A percentile compares a stretch with the other conserved stretches of the same genome.
Evolutionary conservation across 2,888 invertebrate species (phyloP).

Genomic region (Arge pagana): DNA sequence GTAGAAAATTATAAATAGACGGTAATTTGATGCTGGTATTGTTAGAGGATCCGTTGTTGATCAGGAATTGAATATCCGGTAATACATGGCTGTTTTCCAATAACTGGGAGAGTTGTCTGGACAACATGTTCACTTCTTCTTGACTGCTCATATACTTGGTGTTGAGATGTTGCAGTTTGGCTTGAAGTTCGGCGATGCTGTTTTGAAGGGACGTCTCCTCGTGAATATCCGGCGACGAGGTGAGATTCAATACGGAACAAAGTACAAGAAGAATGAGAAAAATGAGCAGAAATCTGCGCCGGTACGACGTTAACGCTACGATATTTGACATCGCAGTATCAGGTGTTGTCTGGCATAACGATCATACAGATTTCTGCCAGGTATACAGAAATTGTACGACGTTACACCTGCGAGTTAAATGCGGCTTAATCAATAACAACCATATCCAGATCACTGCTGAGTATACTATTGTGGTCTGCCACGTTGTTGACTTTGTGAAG

Average conservation of each 20-base stretch:
- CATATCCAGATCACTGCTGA: too few relatives aligned
- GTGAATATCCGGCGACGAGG: constrained; percentile 45
- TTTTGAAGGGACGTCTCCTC: constrained; percentile 49
- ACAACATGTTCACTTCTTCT: constrained; percentile 74
- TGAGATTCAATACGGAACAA: constrained; percentile 47
- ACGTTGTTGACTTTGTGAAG: too few relatives aligned
- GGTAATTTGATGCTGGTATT: constrained; percentile 68
- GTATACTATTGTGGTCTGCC: too few relatives aligned
- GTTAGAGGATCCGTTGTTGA: constrained; percentile 56
- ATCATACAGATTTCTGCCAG: too few relatives aligned
- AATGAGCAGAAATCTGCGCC: constrained; percentile 48
- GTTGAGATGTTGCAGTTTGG: constrained; percentile 78
- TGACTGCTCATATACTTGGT: constrained; percentile 77
- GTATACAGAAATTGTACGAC: too few relatives aligned
- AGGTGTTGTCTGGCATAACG: neutral
- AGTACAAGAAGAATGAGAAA: constrained; percentile 46
- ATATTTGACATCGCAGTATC: constrained; percentile 44
- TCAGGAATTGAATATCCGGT: constrained; percentile 51
- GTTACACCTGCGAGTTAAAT: too few relatives aligned
- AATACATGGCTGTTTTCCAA: constrained; percentile 48
- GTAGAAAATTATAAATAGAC: constrained; percentile 83
- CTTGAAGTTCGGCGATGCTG: constrained; percentile 75
- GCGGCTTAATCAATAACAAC: too few relatives aligned
- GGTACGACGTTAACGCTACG: constrained; percentile 44
- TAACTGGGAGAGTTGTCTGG: constrained; percentile 64